Evolutionary conservation across 53 echinoderm and acorn worm genomes (phyloP).

Genomic region (Astropecten irregularis): DNA sequence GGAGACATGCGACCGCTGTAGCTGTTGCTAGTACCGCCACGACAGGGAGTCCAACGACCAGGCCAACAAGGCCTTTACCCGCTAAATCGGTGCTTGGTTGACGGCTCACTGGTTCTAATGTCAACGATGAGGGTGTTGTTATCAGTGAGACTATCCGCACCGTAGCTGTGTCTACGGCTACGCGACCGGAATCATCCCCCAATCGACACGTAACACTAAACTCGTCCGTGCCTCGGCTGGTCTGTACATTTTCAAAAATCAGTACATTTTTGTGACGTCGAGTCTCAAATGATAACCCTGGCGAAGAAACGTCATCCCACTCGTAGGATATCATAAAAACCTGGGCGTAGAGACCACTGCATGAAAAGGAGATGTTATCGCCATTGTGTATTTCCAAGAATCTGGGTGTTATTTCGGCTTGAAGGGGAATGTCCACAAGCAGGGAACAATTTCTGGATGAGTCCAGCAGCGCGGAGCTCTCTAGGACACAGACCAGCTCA

Average conservation of each 20-base stretch:
- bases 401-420: background rate
- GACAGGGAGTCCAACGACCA: background rate
- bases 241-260: background rate
- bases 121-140: background rate
- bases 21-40: background rate
- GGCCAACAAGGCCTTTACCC: background rate
- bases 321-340: background rate
- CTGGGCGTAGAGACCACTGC: background rate
- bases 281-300: background rate
- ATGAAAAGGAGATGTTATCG: background rate
- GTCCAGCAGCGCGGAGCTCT: background rate
- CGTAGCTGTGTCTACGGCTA: background rate
- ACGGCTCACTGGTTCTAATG: background rate
- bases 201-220: background rate
- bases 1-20: background rate
- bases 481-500: background rate
- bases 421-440: background rate
- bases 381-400: background rate
- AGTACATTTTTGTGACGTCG: background rate
- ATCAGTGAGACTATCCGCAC: background rate
- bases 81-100: background rate
- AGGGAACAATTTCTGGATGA: background rate
- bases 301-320: too few relatives aligned
- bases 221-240: background rate
- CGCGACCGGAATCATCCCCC: background rate